Base-by-base conservation (phyloP, 2,888 invertebrate species). In the Esperia sulphurella region DNA sequence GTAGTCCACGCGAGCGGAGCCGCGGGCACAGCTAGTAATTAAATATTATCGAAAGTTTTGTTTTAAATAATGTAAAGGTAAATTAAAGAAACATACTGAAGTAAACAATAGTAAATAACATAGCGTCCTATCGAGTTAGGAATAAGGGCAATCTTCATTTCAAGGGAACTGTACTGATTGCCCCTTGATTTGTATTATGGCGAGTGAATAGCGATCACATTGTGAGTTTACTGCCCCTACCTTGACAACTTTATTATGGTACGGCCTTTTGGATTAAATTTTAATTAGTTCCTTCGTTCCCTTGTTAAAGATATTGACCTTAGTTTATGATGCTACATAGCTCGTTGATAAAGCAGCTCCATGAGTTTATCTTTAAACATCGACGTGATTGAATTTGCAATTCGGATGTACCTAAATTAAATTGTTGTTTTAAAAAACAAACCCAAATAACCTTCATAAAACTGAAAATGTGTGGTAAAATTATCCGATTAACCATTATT, bases 241-340 rank as follows among this genome's bases (percentile, higher is more conserved):
- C 65, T 64, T 68, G 72, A 76, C 74, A 79, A 72, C 61, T 80
- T 80, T 80, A 80, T 73, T 76, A 68, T 75, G 55, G 57, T 62
- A 61, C 71, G 73, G 77, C 73, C 73, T 71, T 78, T 75, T 71
- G 66, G 65, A 72, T 70, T 68, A 67, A 78, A 74, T 77, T 80
- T 80, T 80, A 79, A 80, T 80, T 80, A 80, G 79, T 64, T 69
- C 70, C 71, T 75, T 67, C 76, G 76, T 79, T 79, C 71, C 71
- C 75, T 68, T 77, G 76, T 80, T 80, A 79, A 75, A 72, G 73
- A 72, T 73, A 76, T 75, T 68, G 75, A 69, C 56, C 64, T 57
- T 68, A 71, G 68, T 77, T 79, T 78, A 75, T 72, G 71, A 68
- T 28, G 48, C 59, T 33, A 46, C 30, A 10, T 28, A 9, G 52